Percentiles rank a stretch among this genome's conserved stretches.
phyloP scores from a whole-genome alignment of 1,140 invertebrate genomes.

The Pseudomyrmex sp. region DNA sequence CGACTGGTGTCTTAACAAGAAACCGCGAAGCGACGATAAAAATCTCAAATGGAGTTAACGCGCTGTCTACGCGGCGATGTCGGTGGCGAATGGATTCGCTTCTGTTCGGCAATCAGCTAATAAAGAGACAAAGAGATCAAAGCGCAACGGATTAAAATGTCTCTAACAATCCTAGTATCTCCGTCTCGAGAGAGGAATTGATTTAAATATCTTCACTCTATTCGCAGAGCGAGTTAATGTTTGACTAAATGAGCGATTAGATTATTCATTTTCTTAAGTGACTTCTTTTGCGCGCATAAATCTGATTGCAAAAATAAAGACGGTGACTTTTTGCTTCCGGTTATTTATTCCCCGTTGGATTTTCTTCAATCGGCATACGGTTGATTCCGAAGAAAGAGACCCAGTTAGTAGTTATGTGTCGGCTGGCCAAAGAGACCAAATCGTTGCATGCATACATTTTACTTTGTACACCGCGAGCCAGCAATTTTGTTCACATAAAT shows the following conservation, averaged over 20 bases:
- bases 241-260: too few relatives aligned
- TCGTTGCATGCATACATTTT: conserved; percentile 18
- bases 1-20: conserved; percentile 47
- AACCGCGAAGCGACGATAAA: conserved; percentile 58
- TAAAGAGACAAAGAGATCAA: conserved; percentile 20
- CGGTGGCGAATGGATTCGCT: conserved; percentile 56
- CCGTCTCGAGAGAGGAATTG: too few relatives aligned
- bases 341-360: conserved; percentile 6
- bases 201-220: too few relatives aligned
- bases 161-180: too few relatives aligned
- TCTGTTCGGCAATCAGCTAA: conserved; percentile 34
- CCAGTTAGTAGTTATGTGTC: conserved; percentile 4
- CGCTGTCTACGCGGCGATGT: conserved; percentile 35
- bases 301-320: neutral
- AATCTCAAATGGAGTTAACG: conserved; percentile 46
- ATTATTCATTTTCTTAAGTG: too few relatives aligned
- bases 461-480: conserved; percentile 35
- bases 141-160: neutral
- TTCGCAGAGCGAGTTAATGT: too few relatives aligned
- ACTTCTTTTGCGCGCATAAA: too few relatives aligned
- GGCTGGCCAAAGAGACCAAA: conserved; percentile 8
- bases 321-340: conserved; percentile 12
- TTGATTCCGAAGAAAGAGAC: conserved; percentile 12
- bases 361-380: conserved; percentile 17
- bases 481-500: conserved; percentile 45